Conservation (phyloP, 2,888 invertebrate genomes). For the Pseudeuparius sepicola region DNA sequence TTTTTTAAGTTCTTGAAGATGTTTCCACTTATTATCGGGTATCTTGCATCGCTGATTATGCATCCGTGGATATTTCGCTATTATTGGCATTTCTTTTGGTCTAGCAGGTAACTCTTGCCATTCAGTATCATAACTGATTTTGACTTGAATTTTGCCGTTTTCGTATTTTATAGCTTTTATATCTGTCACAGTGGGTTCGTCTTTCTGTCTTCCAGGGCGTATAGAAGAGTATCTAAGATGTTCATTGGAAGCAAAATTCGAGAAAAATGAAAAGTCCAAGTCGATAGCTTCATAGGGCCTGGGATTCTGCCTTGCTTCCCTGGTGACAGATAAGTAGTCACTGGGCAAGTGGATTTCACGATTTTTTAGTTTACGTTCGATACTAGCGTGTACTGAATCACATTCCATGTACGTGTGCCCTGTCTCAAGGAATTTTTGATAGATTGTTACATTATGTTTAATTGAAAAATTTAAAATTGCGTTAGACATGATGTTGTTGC, state of each 20-base stretch:
- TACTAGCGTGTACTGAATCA: too few relatives aligned
- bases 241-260: conserved; percentile 14
- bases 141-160: too few relatives aligned
- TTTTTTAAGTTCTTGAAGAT: conserved; percentile 6
- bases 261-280: too few relatives aligned
- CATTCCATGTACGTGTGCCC: conserved; percentile 32
- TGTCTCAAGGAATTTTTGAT: conserved; percentile 27
- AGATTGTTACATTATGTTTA: conserved; percentile 16
- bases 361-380: conserved; percentile 32
- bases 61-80: background rate
- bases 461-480: conserved; percentile 22
- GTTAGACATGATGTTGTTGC: conserved; percentile 24
- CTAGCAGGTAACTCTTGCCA: conserved; percentile 3
- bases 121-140: background rate
- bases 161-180: conserved; percentile 17
- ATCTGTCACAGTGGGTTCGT: conserved; percentile 19
- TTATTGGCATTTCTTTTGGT: conserved; percentile 1
- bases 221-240: conserved; percentile 18
- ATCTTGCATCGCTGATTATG: conserved; percentile 5
- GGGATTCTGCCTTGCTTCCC: conserved; percentile 21
- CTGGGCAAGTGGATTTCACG: conserved; percentile 19
- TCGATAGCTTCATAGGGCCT: too few relatives aligned
- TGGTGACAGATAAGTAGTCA: conserved; percentile 26
- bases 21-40: conserved; percentile 1
- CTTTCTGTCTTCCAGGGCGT: conserved; percentile 17